These are phyloP conservation scores for Stegostoma tigrinum DNA, from an alignment of 2,113 vertebrate species.

Conservation along the genomic window DNA sequence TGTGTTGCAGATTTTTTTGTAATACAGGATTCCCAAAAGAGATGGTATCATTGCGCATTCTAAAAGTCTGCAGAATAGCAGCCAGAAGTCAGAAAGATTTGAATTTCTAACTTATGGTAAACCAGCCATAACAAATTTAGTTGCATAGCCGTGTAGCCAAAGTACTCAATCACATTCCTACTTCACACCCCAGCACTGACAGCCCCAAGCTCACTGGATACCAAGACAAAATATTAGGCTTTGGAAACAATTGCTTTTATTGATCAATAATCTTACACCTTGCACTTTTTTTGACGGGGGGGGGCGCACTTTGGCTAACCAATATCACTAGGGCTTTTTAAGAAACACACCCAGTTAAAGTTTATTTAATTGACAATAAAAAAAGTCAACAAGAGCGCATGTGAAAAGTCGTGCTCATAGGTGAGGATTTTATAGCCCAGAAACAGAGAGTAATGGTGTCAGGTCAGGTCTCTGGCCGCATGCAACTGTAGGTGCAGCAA, in stretches of 20 bases:
- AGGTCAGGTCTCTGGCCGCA: no score
- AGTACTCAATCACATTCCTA: not conserved
- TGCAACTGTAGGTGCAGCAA: no score
- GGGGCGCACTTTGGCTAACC: not conserved
- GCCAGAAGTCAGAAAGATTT: slow-evolving; percentile 15
- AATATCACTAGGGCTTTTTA: not conserved
- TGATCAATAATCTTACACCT: not conserved
- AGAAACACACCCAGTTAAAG: not conserved
- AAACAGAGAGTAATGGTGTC: no score
- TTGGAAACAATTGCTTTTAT: not conserved
- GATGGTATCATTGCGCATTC: not conserved
- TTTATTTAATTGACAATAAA: not conserved
- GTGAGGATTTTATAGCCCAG: not conserved
- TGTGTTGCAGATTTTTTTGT: not conserved
- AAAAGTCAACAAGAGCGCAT: no score
- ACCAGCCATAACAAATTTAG: slow-evolving; percentile 22
- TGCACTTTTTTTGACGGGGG: not conserved
- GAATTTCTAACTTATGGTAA: not conserved
- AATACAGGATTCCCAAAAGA: not conserved
- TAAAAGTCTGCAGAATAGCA: not conserved
- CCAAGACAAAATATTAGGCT: not conserved
- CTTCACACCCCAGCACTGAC: not conserved
- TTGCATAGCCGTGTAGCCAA: not conserved
- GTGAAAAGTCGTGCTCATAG: not conserved
- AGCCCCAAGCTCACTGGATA: not conserved